Conservation (phyloP, 2,797 vertebrate species). For the Gambusia yucatana region DNA sequence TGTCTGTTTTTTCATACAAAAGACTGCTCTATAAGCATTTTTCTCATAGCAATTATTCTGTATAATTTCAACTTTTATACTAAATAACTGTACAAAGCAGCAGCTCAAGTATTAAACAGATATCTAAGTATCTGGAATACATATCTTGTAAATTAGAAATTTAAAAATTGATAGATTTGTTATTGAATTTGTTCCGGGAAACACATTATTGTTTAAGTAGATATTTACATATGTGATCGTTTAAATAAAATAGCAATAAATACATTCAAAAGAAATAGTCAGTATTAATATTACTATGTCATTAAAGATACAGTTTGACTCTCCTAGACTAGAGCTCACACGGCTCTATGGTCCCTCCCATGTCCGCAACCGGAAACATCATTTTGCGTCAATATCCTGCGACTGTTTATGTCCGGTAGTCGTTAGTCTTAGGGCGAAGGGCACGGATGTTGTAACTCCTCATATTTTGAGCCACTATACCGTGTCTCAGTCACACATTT, state of each 20-base stretch:
- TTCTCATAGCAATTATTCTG: not conserved
- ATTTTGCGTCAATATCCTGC: constrained; percentile 46
- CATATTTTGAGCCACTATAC: not conserved
- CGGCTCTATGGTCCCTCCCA: not conserved
- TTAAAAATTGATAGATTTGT: not conserved
- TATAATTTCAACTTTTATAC: not conserved
- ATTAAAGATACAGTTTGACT: not conserved
- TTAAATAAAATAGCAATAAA: not conserved
- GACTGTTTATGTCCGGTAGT: constrained; percentile 33
- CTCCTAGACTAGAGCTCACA: not conserved
- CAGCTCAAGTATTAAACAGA: not conserved
- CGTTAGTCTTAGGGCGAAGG: constrained; percentile 46
- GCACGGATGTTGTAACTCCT: constrained; percentile 4
- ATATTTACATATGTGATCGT: not conserved
- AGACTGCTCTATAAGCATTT: not conserved
- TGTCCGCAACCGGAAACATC: constrained; percentile 4
- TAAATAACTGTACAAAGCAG: not conserved
- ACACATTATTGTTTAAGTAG: not conserved
- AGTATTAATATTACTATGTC: not conserved
- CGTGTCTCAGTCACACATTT: not conserved
- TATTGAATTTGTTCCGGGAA: not conserved
- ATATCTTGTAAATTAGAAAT: not conserved
- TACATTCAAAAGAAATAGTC: not conserved
- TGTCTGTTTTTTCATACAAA: not conserved
- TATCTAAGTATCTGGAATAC: not conserved